phyloP scores from a whole-genome alignment of 2,797 vertebrate species.

The Micromesistius poutassou region DNA sequence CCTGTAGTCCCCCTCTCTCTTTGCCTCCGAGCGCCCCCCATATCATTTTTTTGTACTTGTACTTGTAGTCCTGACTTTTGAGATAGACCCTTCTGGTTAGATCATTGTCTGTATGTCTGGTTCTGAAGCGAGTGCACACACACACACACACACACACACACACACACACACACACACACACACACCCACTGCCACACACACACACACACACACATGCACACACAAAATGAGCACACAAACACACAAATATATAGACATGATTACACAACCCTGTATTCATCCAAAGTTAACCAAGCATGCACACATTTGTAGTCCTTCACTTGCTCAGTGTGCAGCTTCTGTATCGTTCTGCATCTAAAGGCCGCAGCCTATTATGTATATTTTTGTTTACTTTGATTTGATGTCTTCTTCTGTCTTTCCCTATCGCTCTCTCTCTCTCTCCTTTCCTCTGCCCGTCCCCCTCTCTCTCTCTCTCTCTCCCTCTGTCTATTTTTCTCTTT shows the following conservation, averaged over 20 bases:
- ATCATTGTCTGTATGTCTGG: slow-evolving; percentile 82
- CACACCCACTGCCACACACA: slow-evolving; percentile 3
- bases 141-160: slow-evolving; percentile 12
- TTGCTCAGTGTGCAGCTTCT: slow-evolving; percentile 81
- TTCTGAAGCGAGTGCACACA: slow-evolving; percentile 18
- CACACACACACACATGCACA: slow-evolving; percentile 17
- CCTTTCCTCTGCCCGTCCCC: background rate
- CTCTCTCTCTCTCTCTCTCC: slow-evolving; percentile 1
- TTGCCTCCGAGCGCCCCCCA: slow-evolving; percentile 66
- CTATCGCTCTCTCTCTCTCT: slow-evolving; percentile 33
- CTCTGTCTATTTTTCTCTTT: slow-evolving; percentile 23
- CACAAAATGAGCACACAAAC: slow-evolving; percentile 6
- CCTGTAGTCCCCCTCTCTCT: slow-evolving; percentile 33
- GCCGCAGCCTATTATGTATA: slow-evolving; percentile 81
- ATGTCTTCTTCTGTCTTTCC: background rate
- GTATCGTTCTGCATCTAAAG: slow-evolving; percentile 88
- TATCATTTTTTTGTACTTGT: slow-evolving; percentile 50
- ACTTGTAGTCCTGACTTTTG: slow-evolving; percentile 71
- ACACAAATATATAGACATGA: slow-evolving; percentile 65
- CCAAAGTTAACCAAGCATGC: background rate
- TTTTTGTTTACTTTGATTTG: slow-evolving; percentile 77
- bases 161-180: slow-evolving; percentile 15
- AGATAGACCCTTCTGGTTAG: slow-evolving; percentile 70
- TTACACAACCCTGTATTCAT: slow-evolving; percentile 2
- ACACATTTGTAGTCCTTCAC: slow-evolving; percentile 57